phyloP scores from a whole-genome alignment of 2,888 invertebrate genomes.

The Caenorhabditis sp. region DNA sequence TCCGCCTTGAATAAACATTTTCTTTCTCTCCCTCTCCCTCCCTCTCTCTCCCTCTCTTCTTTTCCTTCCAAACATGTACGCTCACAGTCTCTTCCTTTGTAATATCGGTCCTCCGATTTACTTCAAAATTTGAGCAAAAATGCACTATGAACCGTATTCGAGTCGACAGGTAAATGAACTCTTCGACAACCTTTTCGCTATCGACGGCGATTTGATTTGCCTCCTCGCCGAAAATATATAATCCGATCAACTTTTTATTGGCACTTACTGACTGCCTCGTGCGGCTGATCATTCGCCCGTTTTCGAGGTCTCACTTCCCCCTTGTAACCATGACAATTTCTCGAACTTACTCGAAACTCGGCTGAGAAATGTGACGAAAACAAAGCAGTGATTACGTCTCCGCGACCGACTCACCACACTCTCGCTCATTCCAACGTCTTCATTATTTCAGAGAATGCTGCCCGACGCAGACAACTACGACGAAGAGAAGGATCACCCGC shows the following conservation, averaged over 20 bases:
- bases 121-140: too few species aligned
- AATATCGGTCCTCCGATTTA: constrained; percentile 11
- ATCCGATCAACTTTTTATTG: constrained; percentile 51
- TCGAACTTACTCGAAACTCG: background rate
- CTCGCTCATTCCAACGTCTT: constrained; percentile 2
- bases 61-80: constrained; percentile 19
- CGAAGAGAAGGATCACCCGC: constrained; percentile 47
- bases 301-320: background rate
- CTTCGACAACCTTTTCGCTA: constrained; percentile 24
- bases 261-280: constrained; percentile 15
- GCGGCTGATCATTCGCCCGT: constrained; percentile 5
- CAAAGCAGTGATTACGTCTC: background rate
- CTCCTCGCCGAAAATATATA: constrained; percentile 39
- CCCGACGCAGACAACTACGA: constrained; percentile 56
- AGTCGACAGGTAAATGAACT: constrained; percentile 29
- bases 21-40: constrained; percentile 7
- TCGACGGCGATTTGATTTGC: constrained; percentile 4
- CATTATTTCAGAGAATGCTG: constrained; percentile 55
- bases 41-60: background rate
- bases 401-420: background rate
- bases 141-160: constrained; percentile 32
- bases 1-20: constrained; percentile 52
- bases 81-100: constrained; percentile 25
- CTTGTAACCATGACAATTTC: background rate
- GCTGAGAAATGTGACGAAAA: background rate